phyloP scores from a whole-genome alignment of 2,888 invertebrate genomes.

The Microplitis deprimator region DNA sequence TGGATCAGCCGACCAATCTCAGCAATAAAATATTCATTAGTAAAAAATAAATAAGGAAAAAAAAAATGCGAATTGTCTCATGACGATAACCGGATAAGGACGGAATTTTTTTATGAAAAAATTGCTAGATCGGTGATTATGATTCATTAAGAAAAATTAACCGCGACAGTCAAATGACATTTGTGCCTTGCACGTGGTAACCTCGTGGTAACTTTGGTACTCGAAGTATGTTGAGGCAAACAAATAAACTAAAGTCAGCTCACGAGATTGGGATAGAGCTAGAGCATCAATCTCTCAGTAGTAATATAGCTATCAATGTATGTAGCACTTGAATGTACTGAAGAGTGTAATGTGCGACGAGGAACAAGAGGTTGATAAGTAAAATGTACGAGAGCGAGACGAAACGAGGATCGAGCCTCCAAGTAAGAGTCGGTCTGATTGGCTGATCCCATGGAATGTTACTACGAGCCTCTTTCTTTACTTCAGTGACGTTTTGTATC shows the following conservation, averaged over 20 bases:
- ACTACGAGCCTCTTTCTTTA: neutral
- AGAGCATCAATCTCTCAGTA: constrained; percentile 5
- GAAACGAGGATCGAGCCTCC: constrained; percentile 34
- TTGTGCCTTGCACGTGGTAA: too few relatives aligned
- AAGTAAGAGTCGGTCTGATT: constrained; percentile 9
- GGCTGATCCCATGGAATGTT: constrained; percentile 19
- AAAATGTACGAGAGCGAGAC: constrained; percentile 16
- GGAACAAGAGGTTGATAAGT: constrained; percentile 22
- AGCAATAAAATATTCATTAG: neutral
- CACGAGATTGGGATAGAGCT: constrained; percentile 20
- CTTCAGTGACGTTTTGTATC: neutral
- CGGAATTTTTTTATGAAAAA: neutral
- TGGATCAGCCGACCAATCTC: neutral
- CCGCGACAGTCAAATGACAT: too few relatives aligned
- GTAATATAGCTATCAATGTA: neutral
- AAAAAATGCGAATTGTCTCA: neutral
- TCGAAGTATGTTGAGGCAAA: neutral
- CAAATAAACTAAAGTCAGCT: neutral
- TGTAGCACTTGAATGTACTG: neutral
- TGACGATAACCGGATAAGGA: neutral
- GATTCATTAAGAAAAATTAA: too few relatives aligned
- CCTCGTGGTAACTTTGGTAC: too few relatives aligned
- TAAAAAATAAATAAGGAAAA: neutral
- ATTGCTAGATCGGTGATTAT: too few relatives aligned
- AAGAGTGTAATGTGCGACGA: neutral